Base-by-base conservation (phyloP, 2,113 vertebrate species). In the Anas platyrhynchos region DNA sequence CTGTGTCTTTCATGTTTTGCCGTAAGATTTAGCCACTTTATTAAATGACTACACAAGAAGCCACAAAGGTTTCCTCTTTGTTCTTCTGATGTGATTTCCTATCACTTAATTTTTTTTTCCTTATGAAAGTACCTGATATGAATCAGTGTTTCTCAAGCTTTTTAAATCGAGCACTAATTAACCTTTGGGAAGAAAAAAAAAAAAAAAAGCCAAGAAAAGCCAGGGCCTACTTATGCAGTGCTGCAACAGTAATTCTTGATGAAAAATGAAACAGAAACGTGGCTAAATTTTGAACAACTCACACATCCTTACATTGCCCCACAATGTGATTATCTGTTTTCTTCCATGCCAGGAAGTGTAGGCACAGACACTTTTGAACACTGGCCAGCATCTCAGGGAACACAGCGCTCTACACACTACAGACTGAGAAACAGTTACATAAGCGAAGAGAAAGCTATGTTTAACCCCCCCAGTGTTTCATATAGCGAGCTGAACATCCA, bases 381-480 rank as follows among this genome's bases (percentile, higher is more conserved):
- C 29, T 65, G 76, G 86, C 83, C 78, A 77, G 9, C 12, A 20
- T 82, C 65, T 89, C 38, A 31, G 52, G 22, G 54, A 88, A 83
- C 59, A 74, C 61, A 31, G 58, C 11, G 78, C 82, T 89, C 34
- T 36, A 55, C 46, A 59, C 72, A 56, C 66, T 41, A 8, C 74
- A 56, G 61, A n/a, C 68, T 81, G 68, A 90, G 83, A 71, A 83
- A 18, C 1, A 0, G 83, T 93, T 94, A 92, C 2, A 56, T 72
- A 94, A 96, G 83, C 76, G 29, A 83, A 83, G 55, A 75, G 41
- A 86, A 71, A 83, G 38, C 32, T 38, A 43, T 71, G 75, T 83
- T 96, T 95, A 94, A 95, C 87, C 83, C 41, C 13, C 6, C 23
- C 17, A 18, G 26, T 9, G 50, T 63, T 89, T 83, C 94, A 63